phyloP scores from a whole-genome alignment of 2,888 invertebrate species.

The Camptogramma bilineatum region DNA sequence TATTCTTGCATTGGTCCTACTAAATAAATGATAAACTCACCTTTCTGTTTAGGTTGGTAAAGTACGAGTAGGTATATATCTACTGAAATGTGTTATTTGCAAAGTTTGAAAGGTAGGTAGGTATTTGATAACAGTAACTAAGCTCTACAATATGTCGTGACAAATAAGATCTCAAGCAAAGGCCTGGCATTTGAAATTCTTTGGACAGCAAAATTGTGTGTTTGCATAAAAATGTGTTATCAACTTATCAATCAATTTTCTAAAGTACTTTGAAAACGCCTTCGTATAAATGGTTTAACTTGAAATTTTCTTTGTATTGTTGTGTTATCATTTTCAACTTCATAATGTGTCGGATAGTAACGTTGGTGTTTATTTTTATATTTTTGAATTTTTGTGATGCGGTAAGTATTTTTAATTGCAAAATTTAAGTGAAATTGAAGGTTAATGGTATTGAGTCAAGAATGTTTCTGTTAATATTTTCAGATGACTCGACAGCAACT shows the following conservation, averaged over 20 bases:
- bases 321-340: constrained; percentile 26
- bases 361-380: constrained; percentile 37
- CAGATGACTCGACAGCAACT: constrained; percentile 86
- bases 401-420: constrained; percentile 50
- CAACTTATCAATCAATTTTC: constrained; percentile 53
- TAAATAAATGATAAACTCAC: too few species aligned
- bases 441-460: background rate
- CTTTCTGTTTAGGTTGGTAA: too few species aligned
- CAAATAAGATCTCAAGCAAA: background rate
- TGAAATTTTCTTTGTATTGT: constrained; percentile 40
- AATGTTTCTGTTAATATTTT: constrained; percentile 6
- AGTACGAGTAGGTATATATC: too few species aligned
- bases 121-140: too few species aligned
- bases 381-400: constrained; percentile 46
- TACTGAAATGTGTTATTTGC: too few species aligned
- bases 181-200: background rate
- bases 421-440: too few species aligned
- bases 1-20: too few species aligned
- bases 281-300: constrained; percentile 53
- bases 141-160: background rate
- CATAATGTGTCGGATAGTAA: constrained; percentile 48
- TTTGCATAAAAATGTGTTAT: constrained; percentile 52
- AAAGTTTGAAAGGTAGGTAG: too few species aligned
- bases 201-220: constrained; percentile 48
- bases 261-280: constrained; percentile 46